phyloP scores from a whole-genome alignment of 64 coral and sea anemone genomes.

The Pocillopora damicornis region DNA sequence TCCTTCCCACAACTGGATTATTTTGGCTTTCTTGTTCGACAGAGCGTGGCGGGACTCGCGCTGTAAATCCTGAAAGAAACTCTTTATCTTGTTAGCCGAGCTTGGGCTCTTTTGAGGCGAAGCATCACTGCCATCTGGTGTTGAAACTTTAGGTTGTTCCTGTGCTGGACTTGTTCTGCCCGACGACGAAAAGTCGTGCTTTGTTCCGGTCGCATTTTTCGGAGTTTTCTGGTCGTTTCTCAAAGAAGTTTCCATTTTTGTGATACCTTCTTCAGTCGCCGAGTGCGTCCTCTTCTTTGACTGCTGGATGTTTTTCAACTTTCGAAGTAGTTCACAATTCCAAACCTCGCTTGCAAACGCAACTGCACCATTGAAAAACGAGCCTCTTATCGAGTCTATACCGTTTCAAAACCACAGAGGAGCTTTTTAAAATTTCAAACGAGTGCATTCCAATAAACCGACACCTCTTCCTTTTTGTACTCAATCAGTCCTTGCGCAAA shows the following conservation, averaged over 20 bases:
- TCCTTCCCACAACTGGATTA: conserved; percentile 39
- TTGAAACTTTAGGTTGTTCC: neutral
- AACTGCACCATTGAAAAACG: no score
- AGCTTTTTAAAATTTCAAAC: no score
- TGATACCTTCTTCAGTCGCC: no score
- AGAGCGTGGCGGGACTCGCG: conserved; percentile 46
- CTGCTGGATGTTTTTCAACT: neutral
- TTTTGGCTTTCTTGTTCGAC: conserved; percentile 35
- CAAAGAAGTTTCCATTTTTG: conserved; percentile 7
- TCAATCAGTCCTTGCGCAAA: no score
- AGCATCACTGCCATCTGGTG: neutral
- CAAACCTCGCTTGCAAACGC: no score
- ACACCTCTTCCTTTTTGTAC: no score
- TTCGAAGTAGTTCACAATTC: neutral
- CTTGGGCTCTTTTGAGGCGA: conserved; percentile 24
- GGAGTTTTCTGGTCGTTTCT: neutral
- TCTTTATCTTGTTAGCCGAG: conserved; percentile 35
- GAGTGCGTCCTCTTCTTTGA: neutral
- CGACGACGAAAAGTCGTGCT: neutral
- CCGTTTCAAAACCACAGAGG: no score
- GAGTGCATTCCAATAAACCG: no score
- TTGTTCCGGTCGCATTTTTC: neutral
- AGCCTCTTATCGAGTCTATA: no score
- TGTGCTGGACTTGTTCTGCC: neutral
- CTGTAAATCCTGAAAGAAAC: conserved; percentile 63